A percentile compares a stretch with the other conserved stretches of the same genome.
phyloP scores from a whole-genome alignment of 2,888 invertebrate genomes.

The Platynereis dumerilii region DNA sequence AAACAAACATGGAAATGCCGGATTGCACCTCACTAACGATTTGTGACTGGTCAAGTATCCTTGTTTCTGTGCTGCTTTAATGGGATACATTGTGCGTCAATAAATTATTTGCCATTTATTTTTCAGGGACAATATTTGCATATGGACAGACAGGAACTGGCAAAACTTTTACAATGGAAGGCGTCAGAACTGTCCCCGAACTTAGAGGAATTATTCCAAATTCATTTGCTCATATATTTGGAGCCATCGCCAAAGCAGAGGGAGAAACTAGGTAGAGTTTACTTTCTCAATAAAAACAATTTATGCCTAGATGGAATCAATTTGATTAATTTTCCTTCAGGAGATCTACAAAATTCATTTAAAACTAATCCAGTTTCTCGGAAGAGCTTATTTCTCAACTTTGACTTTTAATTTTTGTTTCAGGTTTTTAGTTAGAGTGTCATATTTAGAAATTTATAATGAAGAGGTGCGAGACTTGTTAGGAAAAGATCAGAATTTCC shows the following conservation, averaged over 20 bases:
- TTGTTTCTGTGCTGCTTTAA: too few relatives aligned
- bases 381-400: constrained; percentile 4
- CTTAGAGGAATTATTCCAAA: constrained; percentile 96
- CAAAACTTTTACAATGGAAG: constrained; percentile 99
- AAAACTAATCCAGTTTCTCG: too few relatives aligned
- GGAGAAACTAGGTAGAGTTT: constrained; percentile 80
- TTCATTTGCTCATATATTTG: constrained; percentile 98
- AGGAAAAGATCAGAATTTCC: constrained; percentile 82
- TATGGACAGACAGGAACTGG: constrained; percentile 86
- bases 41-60: too few relatives aligned
- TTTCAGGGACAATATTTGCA: constrained; percentile 69
- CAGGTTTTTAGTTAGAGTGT: constrained; percentile 94
- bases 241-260: constrained; percentile 91
- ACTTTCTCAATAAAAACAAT: too few relatives aligned
- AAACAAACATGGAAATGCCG: too few relatives aligned
- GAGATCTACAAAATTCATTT: too few relatives aligned
- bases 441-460: constrained; percentile 98
- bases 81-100: too few relatives aligned
- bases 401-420: constrained; percentile 23
- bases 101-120: too few relatives aligned
- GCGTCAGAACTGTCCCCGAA: constrained; percentile 84
- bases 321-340: too few relatives aligned
- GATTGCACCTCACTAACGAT: too few relatives aligned
- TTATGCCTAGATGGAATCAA: too few relatives aligned
- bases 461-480: constrained; percentile 97